These are phyloP conservation scores for Scaptomyza pallida DNA, from an alignment of 1,140 invertebrate genomes.

Conservation along the genomic window DNA sequence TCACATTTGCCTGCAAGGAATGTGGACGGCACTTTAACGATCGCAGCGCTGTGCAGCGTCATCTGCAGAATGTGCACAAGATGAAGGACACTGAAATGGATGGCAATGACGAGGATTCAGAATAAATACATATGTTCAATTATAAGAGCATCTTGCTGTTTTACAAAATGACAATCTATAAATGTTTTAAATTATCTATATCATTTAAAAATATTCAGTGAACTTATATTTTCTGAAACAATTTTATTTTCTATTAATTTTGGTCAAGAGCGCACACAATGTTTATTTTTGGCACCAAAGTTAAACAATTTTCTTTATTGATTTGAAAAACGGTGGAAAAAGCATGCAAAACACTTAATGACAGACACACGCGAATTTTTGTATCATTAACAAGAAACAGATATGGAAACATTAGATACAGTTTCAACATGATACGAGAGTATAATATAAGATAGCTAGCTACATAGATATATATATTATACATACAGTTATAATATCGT, in stretches of 20 bases:
- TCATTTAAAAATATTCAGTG: slow-evolving; percentile 26
- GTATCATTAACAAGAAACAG: slow-evolving; percentile 41
- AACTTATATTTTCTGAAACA: slow-evolving; percentile 27
- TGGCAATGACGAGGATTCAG: slow-evolving; percentile 37
- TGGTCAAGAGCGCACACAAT: slow-evolving; percentile 40
- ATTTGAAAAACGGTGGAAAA: slow-evolving; percentile 42
- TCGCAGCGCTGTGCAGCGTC: slow-evolving; percentile 88
- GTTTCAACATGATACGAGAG: slow-evolving; percentile 42
- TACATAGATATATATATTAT: slow-evolving; percentile 44
- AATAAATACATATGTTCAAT: slow-evolving; percentile 9
- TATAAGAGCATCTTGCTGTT: background rate
- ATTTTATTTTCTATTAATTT: slow-evolving; percentile 56
- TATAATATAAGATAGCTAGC: slow-evolving; percentile 56
- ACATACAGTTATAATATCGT: slow-evolving; percentile 65
- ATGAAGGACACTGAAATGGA: slow-evolving; percentile 36
- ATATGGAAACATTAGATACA: slow-evolving; percentile 59
- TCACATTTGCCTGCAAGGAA: slow-evolving; percentile 87
- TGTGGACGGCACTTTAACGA: slow-evolving; percentile 89
- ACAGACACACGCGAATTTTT: slow-evolving; percentile 16
- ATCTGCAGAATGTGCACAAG: slow-evolving; percentile 82
- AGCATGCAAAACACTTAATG: slow-evolving; percentile 39
- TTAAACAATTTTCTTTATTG: slow-evolving; percentile 43
- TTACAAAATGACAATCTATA: background rate
- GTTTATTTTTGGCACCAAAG: slow-evolving; percentile 61
- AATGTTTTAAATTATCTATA: background rate